Conservation (phyloP, 2,797 vertebrate genomes). For the Gymnothorax javanicus region DNA sequence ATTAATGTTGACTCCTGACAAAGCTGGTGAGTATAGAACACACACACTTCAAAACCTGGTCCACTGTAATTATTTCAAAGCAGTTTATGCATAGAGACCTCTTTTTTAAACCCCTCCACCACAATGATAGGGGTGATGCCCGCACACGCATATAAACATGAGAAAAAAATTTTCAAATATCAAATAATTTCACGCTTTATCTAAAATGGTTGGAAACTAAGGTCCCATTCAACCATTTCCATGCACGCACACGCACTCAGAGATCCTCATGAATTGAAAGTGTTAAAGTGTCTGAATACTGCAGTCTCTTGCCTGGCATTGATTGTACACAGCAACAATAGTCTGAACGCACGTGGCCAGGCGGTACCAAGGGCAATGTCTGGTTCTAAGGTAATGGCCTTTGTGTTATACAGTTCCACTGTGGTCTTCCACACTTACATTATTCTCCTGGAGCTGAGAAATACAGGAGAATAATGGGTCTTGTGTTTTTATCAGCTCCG, state of each 20-base stretch:
- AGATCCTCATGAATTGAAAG: not conserved
- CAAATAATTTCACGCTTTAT: not conserved
- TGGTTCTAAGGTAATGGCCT: conserved; percentile 1
- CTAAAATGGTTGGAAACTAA: not conserved
- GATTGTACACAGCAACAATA: conserved; percentile 10
- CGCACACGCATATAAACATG: not conserved
- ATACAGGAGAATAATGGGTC: conserved; percentile 21
- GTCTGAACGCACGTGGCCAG: too few species aligned
- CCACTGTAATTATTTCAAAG: not conserved
- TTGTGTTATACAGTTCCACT: not conserved
- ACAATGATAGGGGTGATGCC: not conserved
- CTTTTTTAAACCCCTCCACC: not conserved
- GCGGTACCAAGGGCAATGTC: not conserved
- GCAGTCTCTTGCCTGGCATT: not conserved
- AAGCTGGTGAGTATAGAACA: not conserved
- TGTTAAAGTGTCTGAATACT: not conserved
- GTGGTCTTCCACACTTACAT: not conserved
- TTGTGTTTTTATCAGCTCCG: conserved; percentile 1
- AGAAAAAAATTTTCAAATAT: not conserved
- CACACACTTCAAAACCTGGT: not conserved
- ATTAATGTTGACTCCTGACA: not conserved
- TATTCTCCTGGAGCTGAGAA: conserved; percentile 2
- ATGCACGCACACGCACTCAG: not conserved
- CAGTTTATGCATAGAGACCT: not conserved
- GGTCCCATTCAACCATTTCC: not conserved